Base-by-base conservation (phyloP, 2,888 invertebrate species). In the Pyrrhia umbra region DNA sequence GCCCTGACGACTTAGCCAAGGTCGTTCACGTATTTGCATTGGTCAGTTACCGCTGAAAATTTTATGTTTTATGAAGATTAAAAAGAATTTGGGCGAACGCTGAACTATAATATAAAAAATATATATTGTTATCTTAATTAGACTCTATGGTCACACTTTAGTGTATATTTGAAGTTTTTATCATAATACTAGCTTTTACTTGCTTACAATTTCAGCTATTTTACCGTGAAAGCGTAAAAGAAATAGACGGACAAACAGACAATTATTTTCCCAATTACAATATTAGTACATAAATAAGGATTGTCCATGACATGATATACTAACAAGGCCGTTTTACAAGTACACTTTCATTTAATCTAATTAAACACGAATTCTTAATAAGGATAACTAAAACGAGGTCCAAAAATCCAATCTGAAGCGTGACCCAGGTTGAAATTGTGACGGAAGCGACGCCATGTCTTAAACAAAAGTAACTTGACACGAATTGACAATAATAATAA, bases 401-500 rank as follows among this genome's bases (percentile, higher is more conserved):
- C 45, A 49, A 40, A 60, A 56, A 51, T n/a, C 15, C 40, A 16
- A 46, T 2, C 8, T 54, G 25, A 68, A 21, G 23, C 52, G 15
- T 54, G 16, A 43, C 34, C 27, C 49, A 45, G 5, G 8, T 8
- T 25, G 27, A 1, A 74, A 49, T 45, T 34, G 70, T 56, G 55
- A 72, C 73, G 81, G 78, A 77, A 68, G 71, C 65, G 27, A 20
- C 50, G 25, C 55, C 47, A 60, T 54, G 54, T 65, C 52, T 75
- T 51, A 58, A 54, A 66, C 8, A 42, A 66, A 58, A 56, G 73
- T 65, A 65, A 74, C 61, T 74, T 74, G 81, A 81, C 79, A 81
- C 79, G 77, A 71, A 55, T 79, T 64, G 65, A 61, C 74, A 71
- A 69, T 80, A 75, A 62, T 55, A 68, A 69, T 79, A 71, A 77